Evolutionary conservation across 2,888 invertebrate species (phyloP).

Genomic region (Formica aserva): DNA sequence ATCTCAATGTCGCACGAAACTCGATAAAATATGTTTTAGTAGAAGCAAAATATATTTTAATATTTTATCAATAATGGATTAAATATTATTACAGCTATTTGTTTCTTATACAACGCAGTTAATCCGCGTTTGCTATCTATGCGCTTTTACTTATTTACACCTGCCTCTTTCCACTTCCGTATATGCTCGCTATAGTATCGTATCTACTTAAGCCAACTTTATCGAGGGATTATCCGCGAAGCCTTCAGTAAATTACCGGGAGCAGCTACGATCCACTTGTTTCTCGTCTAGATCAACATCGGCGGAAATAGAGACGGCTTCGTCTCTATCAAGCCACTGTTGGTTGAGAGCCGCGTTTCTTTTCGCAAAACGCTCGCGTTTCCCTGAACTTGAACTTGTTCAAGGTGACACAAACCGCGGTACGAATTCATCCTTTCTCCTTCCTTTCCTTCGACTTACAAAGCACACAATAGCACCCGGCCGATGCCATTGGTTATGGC

Average conservation of each 20-base stretch:
- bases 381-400: constrained; percentile 79
- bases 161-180: constrained; percentile 34
- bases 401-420: constrained; percentile 46
- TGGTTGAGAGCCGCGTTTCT: constrained; percentile 60
- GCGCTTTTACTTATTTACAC: constrained; percentile 29
- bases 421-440: constrained; percentile 63
- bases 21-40: constrained; percentile 21
- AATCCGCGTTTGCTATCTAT: constrained; percentile 12
- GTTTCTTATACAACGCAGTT: neutral
- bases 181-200: constrained; percentile 33
- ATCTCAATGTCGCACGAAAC: constrained; percentile 10
- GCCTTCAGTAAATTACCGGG: constrained; percentile 60
- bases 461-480: constrained; percentile 70
- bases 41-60: constrained; percentile 12
- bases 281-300: constrained; percentile 62
- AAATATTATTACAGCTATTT: constrained; percentile 19
- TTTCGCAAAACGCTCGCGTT: constrained; percentile 66
- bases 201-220: constrained; percentile 51
- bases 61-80: constrained; percentile 23
- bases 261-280: constrained; percentile 69
- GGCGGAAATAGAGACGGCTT: constrained; percentile 55
- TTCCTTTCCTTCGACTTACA: constrained; percentile 59
- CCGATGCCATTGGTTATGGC: constrained; percentile 77
- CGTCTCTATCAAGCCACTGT: constrained; percentile 61
- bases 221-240: constrained; percentile 52